phyloP scores from a whole-genome alignment of 2,797 vertebrate species.

The Eupleurogrammus muticus region DNA sequence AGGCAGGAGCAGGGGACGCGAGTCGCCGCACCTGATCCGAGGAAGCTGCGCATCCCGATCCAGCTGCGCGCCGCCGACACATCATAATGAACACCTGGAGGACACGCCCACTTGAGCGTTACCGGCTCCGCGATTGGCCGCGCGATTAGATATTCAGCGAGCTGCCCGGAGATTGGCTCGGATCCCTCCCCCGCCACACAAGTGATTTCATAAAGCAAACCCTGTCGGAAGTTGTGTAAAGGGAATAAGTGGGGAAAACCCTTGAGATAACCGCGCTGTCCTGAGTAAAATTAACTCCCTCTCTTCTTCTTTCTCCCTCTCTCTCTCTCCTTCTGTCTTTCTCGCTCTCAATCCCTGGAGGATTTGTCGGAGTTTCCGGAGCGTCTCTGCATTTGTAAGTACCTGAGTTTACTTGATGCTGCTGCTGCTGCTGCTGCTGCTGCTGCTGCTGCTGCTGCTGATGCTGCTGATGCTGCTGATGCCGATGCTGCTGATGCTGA shows the following conservation, averaged over 20 bases:
- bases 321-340: slow-evolving; percentile 10
- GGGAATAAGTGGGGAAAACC: slow-evolving; percentile 74
- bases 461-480: slow-evolving; percentile 7
- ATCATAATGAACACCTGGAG: slow-evolving; percentile 57
- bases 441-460: slow-evolving; percentile 15
- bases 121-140: slow-evolving; percentile 67
- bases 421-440: slow-evolving; percentile 12
- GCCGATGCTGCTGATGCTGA: slow-evolving; percentile 9
- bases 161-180: slow-evolving; percentile 71
- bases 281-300: slow-evolving; percentile 45
- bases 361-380: slow-evolving; percentile 62
- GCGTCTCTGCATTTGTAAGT: slow-evolving; percentile 78
- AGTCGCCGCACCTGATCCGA: slow-evolving; percentile 24
- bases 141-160: slow-evolving; percentile 65
- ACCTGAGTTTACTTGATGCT: slow-evolving; percentile 46
- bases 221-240: slow-evolving; percentile 83
- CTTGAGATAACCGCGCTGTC: slow-evolving; percentile 67
- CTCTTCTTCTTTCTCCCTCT: slow-evolving; percentile 10
- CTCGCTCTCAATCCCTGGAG: slow-evolving; percentile 50
- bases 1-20: neutral
- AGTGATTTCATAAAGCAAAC: slow-evolving; percentile 84
- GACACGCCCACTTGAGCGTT: slow-evolving; percentile 59
- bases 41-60: slow-evolving; percentile 37
- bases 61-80: slow-evolving; percentile 33
- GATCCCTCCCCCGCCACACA: slow-evolving; percentile 55